Evolutionary conservation across 2,113 vertebrate species (phyloP).

Genomic region (Pimephales promelas): DNA sequence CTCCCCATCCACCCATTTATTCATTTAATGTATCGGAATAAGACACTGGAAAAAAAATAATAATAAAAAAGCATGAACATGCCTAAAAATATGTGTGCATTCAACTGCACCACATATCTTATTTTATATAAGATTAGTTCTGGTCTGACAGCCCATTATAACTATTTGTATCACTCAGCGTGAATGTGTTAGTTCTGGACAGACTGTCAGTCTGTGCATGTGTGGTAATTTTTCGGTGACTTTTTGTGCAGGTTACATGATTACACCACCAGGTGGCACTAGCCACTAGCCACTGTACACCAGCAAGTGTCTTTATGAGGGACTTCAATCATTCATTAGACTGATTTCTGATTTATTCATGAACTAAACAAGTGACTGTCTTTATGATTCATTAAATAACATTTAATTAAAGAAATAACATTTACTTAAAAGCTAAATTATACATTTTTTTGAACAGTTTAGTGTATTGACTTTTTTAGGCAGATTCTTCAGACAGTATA

Average conservation of each 20-base stretch:
- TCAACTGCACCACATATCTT: background rate
- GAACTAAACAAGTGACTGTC: background rate
- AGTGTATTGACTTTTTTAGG: background rate
- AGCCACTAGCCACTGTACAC: too few relatives aligned
- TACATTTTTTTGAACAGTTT: background rate
- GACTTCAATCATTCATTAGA: background rate
- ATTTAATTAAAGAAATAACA: background rate
- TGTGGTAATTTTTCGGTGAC: background rate
- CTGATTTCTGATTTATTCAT: background rate
- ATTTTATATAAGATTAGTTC: background rate
- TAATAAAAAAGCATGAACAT: too few relatives aligned
- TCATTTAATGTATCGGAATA: background rate
- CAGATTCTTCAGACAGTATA: constrained; percentile 15
- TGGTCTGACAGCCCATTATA: background rate
- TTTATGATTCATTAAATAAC: background rate
- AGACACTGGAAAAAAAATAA: too few relatives aligned
- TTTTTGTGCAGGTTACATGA: background rate
- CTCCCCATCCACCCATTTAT: background rate
- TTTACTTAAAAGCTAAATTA: background rate
- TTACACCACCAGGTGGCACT: background rate
- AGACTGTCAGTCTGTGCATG: background rate
- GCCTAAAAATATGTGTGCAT: background rate
- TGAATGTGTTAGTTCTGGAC: background rate
- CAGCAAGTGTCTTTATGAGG: background rate
- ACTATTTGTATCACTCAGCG: background rate